Evolutionary conservation across 2,888 invertebrate genomes (phyloP).

Genomic region (Brachyptera putata): DNA sequence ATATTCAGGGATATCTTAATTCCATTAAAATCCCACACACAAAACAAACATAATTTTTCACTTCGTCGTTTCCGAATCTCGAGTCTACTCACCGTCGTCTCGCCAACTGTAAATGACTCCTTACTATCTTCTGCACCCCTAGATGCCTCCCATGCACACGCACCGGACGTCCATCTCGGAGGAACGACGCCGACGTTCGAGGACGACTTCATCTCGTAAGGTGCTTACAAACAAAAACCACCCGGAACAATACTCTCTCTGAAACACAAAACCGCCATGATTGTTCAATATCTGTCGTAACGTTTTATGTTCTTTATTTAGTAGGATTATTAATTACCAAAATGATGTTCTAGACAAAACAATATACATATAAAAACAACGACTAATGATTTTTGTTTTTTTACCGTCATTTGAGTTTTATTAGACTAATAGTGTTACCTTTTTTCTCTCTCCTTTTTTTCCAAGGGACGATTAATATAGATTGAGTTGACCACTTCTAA

Average conservation of each 20-base stretch:
- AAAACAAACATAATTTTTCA: too few relatives aligned
- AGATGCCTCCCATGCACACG: slow-evolving; percentile 20
- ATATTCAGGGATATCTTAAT: too few relatives aligned
- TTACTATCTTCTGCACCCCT: neutral
- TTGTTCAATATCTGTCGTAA: slow-evolving; percentile 13
- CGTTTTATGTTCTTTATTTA: too few relatives aligned
- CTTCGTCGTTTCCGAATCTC: too few relatives aligned
- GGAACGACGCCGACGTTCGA: slow-evolving; percentile 1
- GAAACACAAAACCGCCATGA: slow-evolving; percentile 9
- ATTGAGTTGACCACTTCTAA: slow-evolving; percentile 10
- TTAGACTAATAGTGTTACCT: slow-evolving; percentile 5
- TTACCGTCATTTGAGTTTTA: too few relatives aligned
- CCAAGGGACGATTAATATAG: neutral
- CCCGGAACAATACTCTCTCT: neutral
- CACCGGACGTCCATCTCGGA: neutral
- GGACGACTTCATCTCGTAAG: slow-evolving; percentile 1
- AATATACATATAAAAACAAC: too few relatives aligned
- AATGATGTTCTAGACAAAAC: too few relatives aligned
- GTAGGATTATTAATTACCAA: too few relatives aligned
- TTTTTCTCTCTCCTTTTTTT: neutral
- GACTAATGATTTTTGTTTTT: too few relatives aligned
- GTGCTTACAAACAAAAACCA: slow-evolving; percentile 8
- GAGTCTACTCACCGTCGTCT: too few relatives aligned
- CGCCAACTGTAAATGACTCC: too few relatives aligned
- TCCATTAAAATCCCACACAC: too few relatives aligned